Evolutionary conservation across 2,113 vertebrate genomes (phyloP).

Genomic region (Scortum barcoo): DNA sequence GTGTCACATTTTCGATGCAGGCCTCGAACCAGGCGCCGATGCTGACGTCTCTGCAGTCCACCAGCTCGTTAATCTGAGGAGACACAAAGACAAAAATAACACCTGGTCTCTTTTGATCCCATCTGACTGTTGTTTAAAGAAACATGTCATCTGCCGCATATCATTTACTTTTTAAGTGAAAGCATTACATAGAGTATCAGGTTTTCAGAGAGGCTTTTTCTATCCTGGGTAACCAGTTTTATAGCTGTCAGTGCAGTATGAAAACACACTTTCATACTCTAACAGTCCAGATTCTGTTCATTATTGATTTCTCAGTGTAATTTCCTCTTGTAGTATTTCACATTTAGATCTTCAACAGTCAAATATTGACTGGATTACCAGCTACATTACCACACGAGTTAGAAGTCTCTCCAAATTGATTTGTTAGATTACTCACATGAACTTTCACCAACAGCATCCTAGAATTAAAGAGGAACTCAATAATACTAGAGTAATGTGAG

Average conservation of each 20-base stretch:
- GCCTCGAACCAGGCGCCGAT: constrained; percentile 99
- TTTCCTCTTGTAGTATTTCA: background rate
- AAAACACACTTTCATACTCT: background rate
- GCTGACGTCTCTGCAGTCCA: constrained; percentile 96
- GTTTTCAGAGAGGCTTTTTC: background rate
- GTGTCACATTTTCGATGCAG: constrained; percentile 92
- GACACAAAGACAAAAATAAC: constrained; percentile 48
- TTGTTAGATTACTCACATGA: background rate
- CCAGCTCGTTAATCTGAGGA: constrained; percentile 95
- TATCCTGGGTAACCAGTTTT: background rate
- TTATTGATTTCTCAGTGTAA: background rate
- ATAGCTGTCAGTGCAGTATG: background rate
- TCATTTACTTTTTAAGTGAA: background rate
- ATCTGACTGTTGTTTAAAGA: background rate
- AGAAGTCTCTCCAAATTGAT: background rate
- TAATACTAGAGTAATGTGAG: background rate
- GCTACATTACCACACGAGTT: background rate
- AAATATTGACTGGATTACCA: background rate
- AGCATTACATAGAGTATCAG: background rate
- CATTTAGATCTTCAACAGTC: background rate
- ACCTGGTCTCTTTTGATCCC: constrained; percentile 9
- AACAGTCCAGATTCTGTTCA: background rate
- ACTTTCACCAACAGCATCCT: background rate
- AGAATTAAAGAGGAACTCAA: background rate
- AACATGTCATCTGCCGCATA: background rate